Conservation (phyloP, 2,797 vertebrate species). For the Sebastes jordani region DNA sequence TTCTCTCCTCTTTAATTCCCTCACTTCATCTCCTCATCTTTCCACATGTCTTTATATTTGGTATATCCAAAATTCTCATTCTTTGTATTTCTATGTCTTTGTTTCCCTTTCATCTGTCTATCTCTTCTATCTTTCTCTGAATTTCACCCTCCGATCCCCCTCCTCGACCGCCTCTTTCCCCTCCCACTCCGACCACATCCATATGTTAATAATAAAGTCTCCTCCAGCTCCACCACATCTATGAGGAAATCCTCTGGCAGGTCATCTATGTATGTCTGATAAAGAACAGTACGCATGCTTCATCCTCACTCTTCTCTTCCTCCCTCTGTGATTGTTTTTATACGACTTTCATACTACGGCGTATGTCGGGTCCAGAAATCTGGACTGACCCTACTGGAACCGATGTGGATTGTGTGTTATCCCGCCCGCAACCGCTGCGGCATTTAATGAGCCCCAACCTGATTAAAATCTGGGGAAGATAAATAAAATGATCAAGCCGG, state of each 20-base stretch:
- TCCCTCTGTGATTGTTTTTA: conserved; percentile 27
- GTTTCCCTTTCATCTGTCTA: conserved; percentile 35
- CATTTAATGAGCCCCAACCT: conserved; percentile 52
- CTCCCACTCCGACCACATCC: conserved; percentile 55
- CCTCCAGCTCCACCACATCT: conserved; percentile 69
- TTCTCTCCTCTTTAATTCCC: conserved; percentile 5
- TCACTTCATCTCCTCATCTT: conserved; percentile 5
- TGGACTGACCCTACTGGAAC: conserved; percentile 22
- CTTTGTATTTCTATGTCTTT: conserved; percentile 17
- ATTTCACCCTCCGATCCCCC: conserved; percentile 29
- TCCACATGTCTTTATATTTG: not conserved
- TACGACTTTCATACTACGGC: conserved; percentile 8
- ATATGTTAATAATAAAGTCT: conserved; percentile 72
- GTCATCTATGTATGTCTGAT: conserved; percentile 63
- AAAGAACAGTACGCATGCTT: conserved; percentile 61
- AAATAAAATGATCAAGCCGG: conserved; percentile 63
- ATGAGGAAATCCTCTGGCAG: conserved; percentile 73
- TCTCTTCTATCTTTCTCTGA: conserved; percentile 24
- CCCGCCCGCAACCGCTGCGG: conserved; percentile 42
- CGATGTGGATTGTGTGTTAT: conserved; percentile 17
- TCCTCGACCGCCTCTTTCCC: conserved; percentile 2
- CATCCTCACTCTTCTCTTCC: conserved; percentile 36
- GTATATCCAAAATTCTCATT: not conserved
- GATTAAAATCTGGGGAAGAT: conserved; percentile 59
- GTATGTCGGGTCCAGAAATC: conserved; percentile 19